A percentile compares a stretch with the other conserved stretches of the same genome.
phyloP scores from a whole-genome alignment of 1,140 invertebrate species.

The Phthorimaea operculella region DNA sequence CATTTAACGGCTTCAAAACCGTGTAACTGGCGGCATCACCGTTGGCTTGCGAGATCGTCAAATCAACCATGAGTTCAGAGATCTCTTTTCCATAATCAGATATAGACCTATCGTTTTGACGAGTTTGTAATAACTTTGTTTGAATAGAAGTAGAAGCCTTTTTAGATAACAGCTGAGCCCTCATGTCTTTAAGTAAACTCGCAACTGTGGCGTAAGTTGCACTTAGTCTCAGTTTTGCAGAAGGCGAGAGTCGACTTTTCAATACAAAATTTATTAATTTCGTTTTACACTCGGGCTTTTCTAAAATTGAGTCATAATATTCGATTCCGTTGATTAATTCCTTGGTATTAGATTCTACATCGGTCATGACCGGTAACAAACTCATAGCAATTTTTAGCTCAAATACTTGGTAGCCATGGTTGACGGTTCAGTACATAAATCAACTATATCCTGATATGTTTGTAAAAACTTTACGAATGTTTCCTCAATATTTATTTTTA shows the following conservation, averaged over 20 bases:
- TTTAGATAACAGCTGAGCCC: neutral
- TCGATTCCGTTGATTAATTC: constrained; percentile 5
- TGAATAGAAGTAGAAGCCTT: neutral
- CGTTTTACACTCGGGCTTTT: neutral
- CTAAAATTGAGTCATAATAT: neutral
- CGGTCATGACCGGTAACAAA: constrained; percentile 2
- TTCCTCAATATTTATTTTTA: no score
- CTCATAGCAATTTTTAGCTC: constrained; percentile 1
- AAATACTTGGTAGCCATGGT: neutral
- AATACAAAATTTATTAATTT: constrained; percentile 4
- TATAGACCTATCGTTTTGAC: neutral
- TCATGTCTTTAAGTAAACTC: constrained; percentile 6
- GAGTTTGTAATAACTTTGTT: neutral
- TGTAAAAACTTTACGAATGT: no score
- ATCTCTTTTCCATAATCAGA: neutral
- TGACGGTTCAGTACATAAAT: no score
- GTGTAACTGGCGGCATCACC: neutral
- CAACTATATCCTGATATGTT: no score
- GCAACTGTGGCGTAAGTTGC: neutral
- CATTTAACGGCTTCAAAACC: constrained; percentile 2
- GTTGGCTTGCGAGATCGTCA: constrained; percentile 2
- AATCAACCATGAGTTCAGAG: neutral
- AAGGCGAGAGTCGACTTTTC: neutral
- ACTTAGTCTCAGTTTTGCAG: constrained; percentile 2
- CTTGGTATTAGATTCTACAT: neutral